These are phyloP conservation scores for Matsumyia berberina DNA, from an alignment of 2,888 invertebrate genomes.

Conservation along the genomic window DNA sequence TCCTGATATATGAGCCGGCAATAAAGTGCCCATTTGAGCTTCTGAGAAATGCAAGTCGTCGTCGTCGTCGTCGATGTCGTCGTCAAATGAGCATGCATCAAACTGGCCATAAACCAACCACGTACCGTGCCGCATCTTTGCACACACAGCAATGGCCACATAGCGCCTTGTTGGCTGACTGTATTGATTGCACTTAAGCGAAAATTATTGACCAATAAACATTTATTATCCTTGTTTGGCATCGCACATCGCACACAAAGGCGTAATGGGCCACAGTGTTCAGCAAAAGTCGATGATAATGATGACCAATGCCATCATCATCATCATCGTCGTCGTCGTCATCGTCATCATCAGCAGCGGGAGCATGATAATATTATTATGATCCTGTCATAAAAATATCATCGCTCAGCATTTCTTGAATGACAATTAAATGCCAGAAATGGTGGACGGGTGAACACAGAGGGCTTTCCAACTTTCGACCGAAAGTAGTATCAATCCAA, in stretches of 20 bases:
- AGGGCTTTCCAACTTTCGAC: background rate
- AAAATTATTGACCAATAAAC: conserved; percentile 74
- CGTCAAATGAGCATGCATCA: conserved; percentile 48
- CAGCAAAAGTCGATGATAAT: conserved; percentile 34
- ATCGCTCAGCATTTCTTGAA: conserved; percentile 65
- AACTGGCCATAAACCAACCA: conserved; percentile 52
- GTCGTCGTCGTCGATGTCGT: background rate
- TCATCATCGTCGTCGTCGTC: conserved; percentile 1
- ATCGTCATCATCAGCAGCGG: conserved; percentile 10
- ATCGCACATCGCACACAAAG: conserved; percentile 55
- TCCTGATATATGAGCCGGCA: conserved; percentile 45
- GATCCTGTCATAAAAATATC: conserved; percentile 75
- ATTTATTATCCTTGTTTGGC: conserved; percentile 72
- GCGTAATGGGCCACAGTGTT: conserved; percentile 32
- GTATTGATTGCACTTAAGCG: conserved; percentile 74
- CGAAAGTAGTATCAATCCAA: conserved; percentile 26
- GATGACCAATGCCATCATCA: conserved; percentile 34
- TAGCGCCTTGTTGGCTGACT: conserved; percentile 43
- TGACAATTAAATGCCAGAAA: conserved; percentile 66
- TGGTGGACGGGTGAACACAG: no score
- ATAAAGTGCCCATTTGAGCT: conserved; percentile 59
- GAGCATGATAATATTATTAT: conserved; percentile 68
- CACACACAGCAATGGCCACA: conserved; percentile 14
- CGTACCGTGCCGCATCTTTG: conserved; percentile 22
- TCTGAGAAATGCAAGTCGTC: conserved; percentile 57